Base-by-base conservation (phyloP, 1,140 invertebrate species). In the Armadillidium nasatum region DNA sequence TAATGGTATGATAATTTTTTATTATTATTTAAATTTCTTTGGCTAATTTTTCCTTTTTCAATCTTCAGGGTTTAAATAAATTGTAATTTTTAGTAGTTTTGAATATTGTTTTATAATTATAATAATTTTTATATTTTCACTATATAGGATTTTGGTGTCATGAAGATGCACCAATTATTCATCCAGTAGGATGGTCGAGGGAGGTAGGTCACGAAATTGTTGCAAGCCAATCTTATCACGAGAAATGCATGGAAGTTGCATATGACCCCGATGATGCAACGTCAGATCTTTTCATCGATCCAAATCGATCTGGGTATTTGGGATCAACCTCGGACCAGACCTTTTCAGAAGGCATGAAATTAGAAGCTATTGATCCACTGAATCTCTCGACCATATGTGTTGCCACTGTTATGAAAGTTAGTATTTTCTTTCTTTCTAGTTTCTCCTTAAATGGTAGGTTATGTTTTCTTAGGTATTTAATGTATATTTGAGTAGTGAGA, bases 321-420 rank as follows among this genome's bases (percentile, higher is more conserved):
- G 33, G 78, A 82, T 77, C 82, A 82, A 73, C 84, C 79, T 80
- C 87, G 78, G 78, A 86, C 80, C 68, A 79, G 83, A 33, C 88
- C 4, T 96, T 97, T 83, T 85, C 89, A 33, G 91, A 92, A 81
- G 95, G 95, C 60, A 97, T 97, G 94, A 98, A 98, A 84, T 85
- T 99, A 33, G 96, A 98, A 87, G 95, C 95, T 0, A 94, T 98
- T 70, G 96, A 99, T 88, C 96, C 96, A 0, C 86, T 98, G 0
- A 97, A 98, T 85, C 86, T 97, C 10, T 95, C 94, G 0, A 90
- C 94, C 0, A 95, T 98, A 73, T 98, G 95, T 86, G 94, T 94
- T 0, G 95, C 95, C 0, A 97, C 95, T 0, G 92, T 99, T 9
- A 96, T 94, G 90, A 92, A 94, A 84, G 88, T 88, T 81, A 79